Base-by-base conservation (phyloP, 2,113 vertebrate genomes). In the Thamnophis sirtalis region DNA sequence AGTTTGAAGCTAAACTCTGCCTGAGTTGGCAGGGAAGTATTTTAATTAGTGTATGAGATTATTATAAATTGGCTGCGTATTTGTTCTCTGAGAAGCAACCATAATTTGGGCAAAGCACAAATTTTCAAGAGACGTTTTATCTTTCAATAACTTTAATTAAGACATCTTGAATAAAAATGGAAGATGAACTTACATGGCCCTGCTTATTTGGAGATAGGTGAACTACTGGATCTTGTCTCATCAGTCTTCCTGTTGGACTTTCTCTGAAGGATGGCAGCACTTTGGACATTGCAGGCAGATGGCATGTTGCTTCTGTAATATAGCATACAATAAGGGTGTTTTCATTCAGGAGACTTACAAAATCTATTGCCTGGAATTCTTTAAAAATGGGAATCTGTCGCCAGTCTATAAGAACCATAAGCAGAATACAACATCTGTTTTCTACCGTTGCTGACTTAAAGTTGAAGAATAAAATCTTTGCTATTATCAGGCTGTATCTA, bases 181-280 rank as follows among this genome's bases (percentile, higher is more conserved):
- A 86, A 3, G 53, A 93, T 86, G 92, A 93, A 95, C 98, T 98
- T 96, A 99, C 99, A 96, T 99, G 99, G 68, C 97, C 97, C 96
- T 97, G 98, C 93, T 98, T 99, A 97, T 98, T 98, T 21, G 99
- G 99, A 96, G 99, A 99, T 94, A 98, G 92, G 90, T 98, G 98
- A 84, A 98, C 97, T 92, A 98, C 98, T 0, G 98, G 98, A 94
- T 99, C 99, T 93, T 98, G 97, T 13, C 98, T 97, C 96, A 98
- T 98, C 87, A 99, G 92, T 94, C 98, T 98, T 93, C 98, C 99
- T 33, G 98, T 98, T 4, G 99, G 99, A 94, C 98, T 98, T 93
- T 98, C 98, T 95, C 98, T 95, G 97, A 99, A 99, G 92, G 98
- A 97, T 0, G 98, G 98, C 94, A 98, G 97, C 2, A 99, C 98